phyloP scores from a whole-genome alignment of 2,888 invertebrate genomes.

The Smittia sp. region DNA sequence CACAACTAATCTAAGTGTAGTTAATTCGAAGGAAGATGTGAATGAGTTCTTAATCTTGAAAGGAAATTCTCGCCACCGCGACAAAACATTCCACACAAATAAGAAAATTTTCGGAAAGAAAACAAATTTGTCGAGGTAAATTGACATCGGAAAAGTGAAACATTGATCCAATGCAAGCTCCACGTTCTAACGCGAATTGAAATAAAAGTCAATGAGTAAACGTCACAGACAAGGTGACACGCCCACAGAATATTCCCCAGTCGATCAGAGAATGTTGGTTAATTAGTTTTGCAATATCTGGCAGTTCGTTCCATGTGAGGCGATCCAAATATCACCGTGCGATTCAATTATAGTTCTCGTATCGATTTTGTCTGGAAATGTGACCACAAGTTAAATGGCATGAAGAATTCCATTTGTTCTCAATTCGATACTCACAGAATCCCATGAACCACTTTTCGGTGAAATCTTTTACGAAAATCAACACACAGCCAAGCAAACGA shows the following conservation, averaged over 20 bases:
- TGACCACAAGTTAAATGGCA: not conserved
- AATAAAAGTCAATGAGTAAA: not conserved
- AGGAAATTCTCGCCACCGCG: not conserved
- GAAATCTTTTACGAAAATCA: not conserved
- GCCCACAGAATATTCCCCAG: not conserved
- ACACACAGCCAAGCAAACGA: not conserved
- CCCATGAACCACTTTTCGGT: slow-evolving; percentile 16
- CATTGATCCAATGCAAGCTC: too few species aligned
- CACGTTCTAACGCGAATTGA: not conserved
- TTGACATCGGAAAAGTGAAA: too few species aligned
- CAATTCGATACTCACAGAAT: not conserved
- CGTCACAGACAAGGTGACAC: not conserved
- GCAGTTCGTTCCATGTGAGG: not conserved
- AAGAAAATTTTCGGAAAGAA: not conserved
- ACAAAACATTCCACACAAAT: not conserved
- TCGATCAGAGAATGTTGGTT: not conserved
- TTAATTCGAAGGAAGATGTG: not conserved
- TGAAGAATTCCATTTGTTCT: not conserved
- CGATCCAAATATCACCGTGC: not conserved
- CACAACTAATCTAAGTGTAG: not conserved
- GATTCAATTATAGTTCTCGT: not conserved
- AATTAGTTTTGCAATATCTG: slow-evolving; percentile 12
- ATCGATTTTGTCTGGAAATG: slow-evolving; percentile 7
- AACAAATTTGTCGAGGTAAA: not conserved
- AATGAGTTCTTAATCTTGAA: not conserved